Base-by-base conservation (phyloP, 2,888 invertebrate species). In the Papilio protenor region DNA sequence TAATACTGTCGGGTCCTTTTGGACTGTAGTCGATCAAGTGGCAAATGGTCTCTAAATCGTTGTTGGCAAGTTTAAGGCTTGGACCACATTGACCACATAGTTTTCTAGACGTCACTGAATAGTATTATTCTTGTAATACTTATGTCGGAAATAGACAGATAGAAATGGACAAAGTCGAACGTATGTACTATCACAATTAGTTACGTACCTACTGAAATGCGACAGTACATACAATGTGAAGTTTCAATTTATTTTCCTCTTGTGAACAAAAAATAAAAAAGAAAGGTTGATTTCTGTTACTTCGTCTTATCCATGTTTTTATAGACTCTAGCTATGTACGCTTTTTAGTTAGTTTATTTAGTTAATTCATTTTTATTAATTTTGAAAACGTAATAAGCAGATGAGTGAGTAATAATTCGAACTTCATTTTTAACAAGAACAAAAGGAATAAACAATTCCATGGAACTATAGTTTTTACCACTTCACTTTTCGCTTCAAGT, bases 171-270 rank as follows among this genome's bases (percentile, higher is more conserved):
- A 11, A 16, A 64, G 1, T 0, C 2, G 6, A 33, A 64, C 12
- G 75, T 74, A 49, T 12, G 23, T 52, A 75, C 52, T 33, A 52
- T 47, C 33, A 27, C 64, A 49, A 66, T 75, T 66, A 64, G 66
- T 75, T 52, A 75, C 52, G 33, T n/a, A 5, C 33, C 33, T 33
- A 52, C 52, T 75, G 52, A 75, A 49, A 64, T 75, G 75, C 66
- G 75, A 64, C 52, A 75, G 40, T 66, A 75, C 49, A 27, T 40
- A 40, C 40, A 74, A 74, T 64, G 66, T 75, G 52, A 40, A 66
- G 66, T 66, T 47, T 66, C 75, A 52, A 64, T 75, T 75, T 66
- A 66, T 66, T 75, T 52, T 75, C 55, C 40, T 52, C 64, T 64
- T 66, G 52, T 52, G 66, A 12, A 75, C 66, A 75, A 75, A 75